Base-by-base conservation (phyloP, 1,140 invertebrate genomes). In the Lordiphosa stackelbergi region DNA sequence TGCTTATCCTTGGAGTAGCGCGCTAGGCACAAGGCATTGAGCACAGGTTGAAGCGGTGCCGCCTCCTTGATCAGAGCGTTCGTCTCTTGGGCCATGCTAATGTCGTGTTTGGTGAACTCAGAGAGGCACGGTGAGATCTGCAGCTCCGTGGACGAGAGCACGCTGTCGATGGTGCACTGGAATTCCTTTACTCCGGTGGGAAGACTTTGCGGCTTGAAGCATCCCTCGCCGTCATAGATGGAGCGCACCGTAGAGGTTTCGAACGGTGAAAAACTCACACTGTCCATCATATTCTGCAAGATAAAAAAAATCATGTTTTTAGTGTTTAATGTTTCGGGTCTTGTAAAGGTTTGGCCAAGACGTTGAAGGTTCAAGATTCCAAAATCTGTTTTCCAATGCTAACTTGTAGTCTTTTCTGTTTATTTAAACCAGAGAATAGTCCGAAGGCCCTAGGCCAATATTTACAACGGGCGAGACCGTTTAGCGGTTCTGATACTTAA, bases 211-310 rank as follows among this genome's bases (percentile, higher is more conserved):
- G 56, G 31, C 38, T 74, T 73, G 5, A 87, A 74, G n/a, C 41
- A 34, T 31, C 36, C 64, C n/a, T 59, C 49, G 5, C 45, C 58
- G 13, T 52, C 58, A 9, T 61, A 61, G 13, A 65, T 55, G 0
- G 78, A 78, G 10, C 65, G 53, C 2, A 59, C 60, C 6, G 85
- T 70, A 0, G 81, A 87, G 1, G 83, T 65, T 12, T 84, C 73
- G 37, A 69, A 5, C 0, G 85, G 85, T 1, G 57, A 62, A 53
- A 85, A 87, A 8, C 42, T 11, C 0, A 41, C 42, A 3, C 12
- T 62, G 2, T 57, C 22, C 3, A 46, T 19, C n/a, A 53, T 56
- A 12, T 65, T 43, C 71, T 81, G 47, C 9, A 5, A 7, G 13
- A 13, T 13, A 16, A 48, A 38, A n/a, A 16, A 19, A 28, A 16